Conservation (phyloP, 2,888 invertebrate genomes). For the Dysmachus trigonus region DNA sequence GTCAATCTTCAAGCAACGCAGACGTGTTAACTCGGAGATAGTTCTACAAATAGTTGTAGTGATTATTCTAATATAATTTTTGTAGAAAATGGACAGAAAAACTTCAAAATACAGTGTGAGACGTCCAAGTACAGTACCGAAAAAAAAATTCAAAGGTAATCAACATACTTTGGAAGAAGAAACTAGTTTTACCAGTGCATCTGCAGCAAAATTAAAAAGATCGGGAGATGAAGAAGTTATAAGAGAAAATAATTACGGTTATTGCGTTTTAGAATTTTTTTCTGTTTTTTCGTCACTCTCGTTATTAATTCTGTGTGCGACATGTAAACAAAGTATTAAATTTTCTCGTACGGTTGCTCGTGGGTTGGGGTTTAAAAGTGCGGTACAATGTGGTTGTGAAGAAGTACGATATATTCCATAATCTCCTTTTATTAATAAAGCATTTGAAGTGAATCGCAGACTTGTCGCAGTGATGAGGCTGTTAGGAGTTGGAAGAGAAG, state of each 20-base stretch:
- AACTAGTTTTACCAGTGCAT: slow-evolving; percentile 50
- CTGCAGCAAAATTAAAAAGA: slow-evolving; percentile 50
- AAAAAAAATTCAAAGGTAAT: too few relatives aligned
- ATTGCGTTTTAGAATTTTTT: slow-evolving; percentile 50
- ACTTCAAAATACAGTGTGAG: too few relatives aligned
- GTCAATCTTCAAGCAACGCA: too few relatives aligned
- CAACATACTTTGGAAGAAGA: too few relatives aligned
- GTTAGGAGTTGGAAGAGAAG: slow-evolving; percentile 50
- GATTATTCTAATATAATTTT: too few relatives aligned
- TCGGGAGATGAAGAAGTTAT: slow-evolving; percentile 44
- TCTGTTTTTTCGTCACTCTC: slow-evolving; percentile 46
- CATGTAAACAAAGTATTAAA: not conserved
- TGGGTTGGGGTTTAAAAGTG: slow-evolving; percentile 51
- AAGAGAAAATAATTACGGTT: slow-evolving; percentile 48
- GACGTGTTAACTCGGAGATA: too few relatives aligned
- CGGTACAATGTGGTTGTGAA: slow-evolving; percentile 47
- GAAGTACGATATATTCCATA: slow-evolving; percentile 44
- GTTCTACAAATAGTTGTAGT: too few relatives aligned
- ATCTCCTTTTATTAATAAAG: slow-evolving; percentile 46
- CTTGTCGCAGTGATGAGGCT: slow-evolving; percentile 52
- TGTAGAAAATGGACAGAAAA: too few relatives aligned
- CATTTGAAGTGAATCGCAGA: slow-evolving; percentile 52
- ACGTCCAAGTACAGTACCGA: too few relatives aligned
- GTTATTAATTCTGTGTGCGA: not conserved
- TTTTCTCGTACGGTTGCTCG: not conserved